phyloP scores from a whole-genome alignment of 2,888 invertebrate species.

The Ctenicera cuprea region DNA sequence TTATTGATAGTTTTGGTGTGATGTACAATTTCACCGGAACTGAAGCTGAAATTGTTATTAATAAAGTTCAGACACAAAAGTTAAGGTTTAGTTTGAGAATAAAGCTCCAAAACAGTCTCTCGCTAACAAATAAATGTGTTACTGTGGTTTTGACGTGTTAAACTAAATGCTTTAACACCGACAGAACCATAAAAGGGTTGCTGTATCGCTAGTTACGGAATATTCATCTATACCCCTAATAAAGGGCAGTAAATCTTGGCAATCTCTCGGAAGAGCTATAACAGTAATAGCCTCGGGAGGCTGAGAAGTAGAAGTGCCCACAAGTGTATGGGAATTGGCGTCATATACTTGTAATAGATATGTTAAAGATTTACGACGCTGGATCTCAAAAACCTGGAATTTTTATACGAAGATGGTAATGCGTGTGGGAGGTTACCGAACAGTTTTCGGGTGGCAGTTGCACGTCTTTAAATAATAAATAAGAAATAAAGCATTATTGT shows the following conservation, averaged over 20 bases:
- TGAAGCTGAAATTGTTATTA: slow-evolving; percentile 11
- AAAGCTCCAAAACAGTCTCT: neutral
- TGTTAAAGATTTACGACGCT: slow-evolving; percentile 64
- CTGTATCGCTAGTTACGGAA: slow-evolving; percentile 74
- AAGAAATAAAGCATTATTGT: slow-evolving; percentile 36
- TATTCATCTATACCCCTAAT: slow-evolving; percentile 61
- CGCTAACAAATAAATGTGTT: slow-evolving; percentile 4
- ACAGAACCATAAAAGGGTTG: slow-evolving; percentile 71
- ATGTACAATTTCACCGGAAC: slow-evolving; percentile 31
- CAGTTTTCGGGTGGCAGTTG: slow-evolving; percentile 74
- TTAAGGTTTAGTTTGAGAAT: neutral
- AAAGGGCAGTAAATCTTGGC: slow-evolving; percentile 72
- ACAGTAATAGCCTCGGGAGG: slow-evolving; percentile 73
- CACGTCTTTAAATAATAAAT: slow-evolving; percentile 54
- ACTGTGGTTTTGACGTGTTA: neutral
- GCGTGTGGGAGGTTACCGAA: slow-evolving; percentile 72
- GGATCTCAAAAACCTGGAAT: slow-evolving; percentile 70
- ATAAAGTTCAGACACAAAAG: neutral
- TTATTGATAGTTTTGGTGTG: slow-evolving; percentile 36
- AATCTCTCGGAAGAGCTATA: slow-evolving; percentile 71
- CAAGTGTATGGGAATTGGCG: slow-evolving; percentile 72
- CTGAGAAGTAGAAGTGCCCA: slow-evolving; percentile 74
- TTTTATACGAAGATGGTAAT: slow-evolving; percentile 72
- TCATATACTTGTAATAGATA: slow-evolving; percentile 76
- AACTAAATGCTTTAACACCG: slow-evolving; percentile 50